These are phyloP conservation scores for Nebria salina DNA, from an alignment of 2,888 invertebrate species.

Conservation along the genomic window DNA sequence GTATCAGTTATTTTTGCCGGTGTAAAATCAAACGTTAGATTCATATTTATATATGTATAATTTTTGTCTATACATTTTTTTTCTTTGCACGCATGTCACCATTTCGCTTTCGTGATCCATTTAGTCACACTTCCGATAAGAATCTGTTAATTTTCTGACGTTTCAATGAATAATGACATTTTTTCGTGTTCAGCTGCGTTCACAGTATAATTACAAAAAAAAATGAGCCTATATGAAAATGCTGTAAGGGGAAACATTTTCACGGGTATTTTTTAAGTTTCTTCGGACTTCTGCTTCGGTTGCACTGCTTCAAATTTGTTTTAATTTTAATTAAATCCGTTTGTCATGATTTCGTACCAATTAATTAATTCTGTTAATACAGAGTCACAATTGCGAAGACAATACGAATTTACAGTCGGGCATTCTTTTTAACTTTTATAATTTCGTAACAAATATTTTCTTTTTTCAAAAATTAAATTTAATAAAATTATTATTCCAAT, in stretches of 20 bases:
- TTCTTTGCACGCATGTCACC: background rate
- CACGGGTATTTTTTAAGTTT: background rate
- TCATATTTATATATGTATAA: too few species aligned
- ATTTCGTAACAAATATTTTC: background rate
- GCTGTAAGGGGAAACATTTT: background rate
- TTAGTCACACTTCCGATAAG: constrained; percentile 17
- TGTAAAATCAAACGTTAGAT: too few species aligned
- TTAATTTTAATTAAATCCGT: background rate
- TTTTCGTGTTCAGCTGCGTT: constrained; percentile 5
- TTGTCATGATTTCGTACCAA: constrained; percentile 15
- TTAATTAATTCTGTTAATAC: constrained; percentile 15
- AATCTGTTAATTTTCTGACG: constrained; percentile 17
- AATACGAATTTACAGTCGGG: background rate
- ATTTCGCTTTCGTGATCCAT: constrained; percentile 4
- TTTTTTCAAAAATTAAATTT: background rate
- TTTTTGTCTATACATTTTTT: background rate
- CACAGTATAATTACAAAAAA: constrained; percentile 19
- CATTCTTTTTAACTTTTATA: background rate
- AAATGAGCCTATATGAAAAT: background rate
- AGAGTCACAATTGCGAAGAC: background rate
- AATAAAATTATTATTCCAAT: background rate
- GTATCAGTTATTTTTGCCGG: background rate
- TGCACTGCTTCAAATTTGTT: background rate
- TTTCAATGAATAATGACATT: constrained; percentile 21
- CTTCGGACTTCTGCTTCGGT: background rate